A percentile compares a stretch with the other conserved stretches of the same genome.
These are phyloP conservation scores for Apodemus agrarius DNA, from an alignment of 2,797 vertebrate species.

Conservation along the genomic window DNA sequence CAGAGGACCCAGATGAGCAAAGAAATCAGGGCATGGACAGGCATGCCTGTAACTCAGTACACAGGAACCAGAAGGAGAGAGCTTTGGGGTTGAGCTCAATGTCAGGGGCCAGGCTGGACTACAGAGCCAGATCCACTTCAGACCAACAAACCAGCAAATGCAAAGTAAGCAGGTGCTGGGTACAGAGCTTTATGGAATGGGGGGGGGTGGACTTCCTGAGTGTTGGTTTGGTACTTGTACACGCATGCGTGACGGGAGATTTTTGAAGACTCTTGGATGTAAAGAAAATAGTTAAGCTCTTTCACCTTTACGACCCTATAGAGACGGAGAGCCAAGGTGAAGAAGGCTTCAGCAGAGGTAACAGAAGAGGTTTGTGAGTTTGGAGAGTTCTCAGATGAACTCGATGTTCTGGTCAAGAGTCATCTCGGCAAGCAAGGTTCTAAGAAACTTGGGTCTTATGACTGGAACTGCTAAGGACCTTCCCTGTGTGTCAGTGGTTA, in stretches of 20 bases:
- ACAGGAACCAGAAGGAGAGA: neutral
- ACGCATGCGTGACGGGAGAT: neutral
- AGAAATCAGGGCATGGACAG: neutral
- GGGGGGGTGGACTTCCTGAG: neutral
- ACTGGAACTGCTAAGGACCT: neutral
- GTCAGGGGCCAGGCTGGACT: neutral
- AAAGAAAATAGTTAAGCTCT: neutral
- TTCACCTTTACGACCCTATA: neutral
- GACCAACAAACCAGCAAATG: neutral
- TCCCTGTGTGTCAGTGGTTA: neutral
- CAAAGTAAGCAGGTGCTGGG: neutral
- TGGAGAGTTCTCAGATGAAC: neutral
- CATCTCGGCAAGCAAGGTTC: neutral
- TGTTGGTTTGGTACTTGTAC: neutral
- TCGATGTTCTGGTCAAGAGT: neutral
- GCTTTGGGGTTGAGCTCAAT: neutral
- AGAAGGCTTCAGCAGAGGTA: neutral
- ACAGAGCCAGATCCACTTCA: neutral
- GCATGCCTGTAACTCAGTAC: neutral
- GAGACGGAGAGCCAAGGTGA: neutral
- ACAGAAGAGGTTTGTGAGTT: neutral
- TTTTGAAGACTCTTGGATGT: neutral
- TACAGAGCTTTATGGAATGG: neutral
- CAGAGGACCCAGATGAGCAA: conserved; percentile 2
- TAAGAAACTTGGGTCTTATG: neutral